Base-by-base conservation (phyloP, 2,113 vertebrate genomes). In the Cavia aperea region DNA sequence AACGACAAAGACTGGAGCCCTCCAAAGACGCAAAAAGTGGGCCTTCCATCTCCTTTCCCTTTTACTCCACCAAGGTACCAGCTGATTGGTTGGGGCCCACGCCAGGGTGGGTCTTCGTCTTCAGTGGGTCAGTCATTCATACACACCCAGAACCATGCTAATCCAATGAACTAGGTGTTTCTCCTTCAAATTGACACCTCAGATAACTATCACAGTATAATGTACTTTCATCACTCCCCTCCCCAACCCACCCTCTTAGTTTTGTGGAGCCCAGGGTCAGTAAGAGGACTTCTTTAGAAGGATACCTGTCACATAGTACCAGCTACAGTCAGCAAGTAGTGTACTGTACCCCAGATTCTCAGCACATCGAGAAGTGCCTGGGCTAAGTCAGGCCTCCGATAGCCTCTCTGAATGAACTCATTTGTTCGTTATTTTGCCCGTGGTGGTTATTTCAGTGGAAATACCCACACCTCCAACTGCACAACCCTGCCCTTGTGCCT, bases 261-360 rank as follows among this genome's bases (percentile, higher is more conserved):
- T 31, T 18, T 49, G 26, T 24, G 26, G 73, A 31, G 73, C 3
- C 68, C 36, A 24, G 72, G 19, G 26, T 2, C 1, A 12, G 1
- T 26, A 18, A 66, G 12, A 56, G 31, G 26, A 26, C 4, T 5
- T 70, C 43, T 51, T 43, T 54, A 63, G 31, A 43, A 46, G 18
- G 13, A 29, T 33, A 23, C 4, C 60, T 54, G 51, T 26, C 11
- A 23, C 21, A 2, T 33, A 16, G 49, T 3, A 16, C 10, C 0
- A 3, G 31, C 33, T 29, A 0, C 18, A 6, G 56, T 63, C 21
- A 23, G 36, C 15, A 21, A 1, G 8, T 5, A 26, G 15, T 0
- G 2, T 13, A 7, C 2, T 0, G 16, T 9, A 4, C n/a, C 15
- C 68, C 6, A 1, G 1, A 2, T 16, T n/a, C 23, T 51, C 51